Evolutionary conservation across 1,140 invertebrate species (phyloP).

Genomic region (Batillaria attramentaria): DNA sequence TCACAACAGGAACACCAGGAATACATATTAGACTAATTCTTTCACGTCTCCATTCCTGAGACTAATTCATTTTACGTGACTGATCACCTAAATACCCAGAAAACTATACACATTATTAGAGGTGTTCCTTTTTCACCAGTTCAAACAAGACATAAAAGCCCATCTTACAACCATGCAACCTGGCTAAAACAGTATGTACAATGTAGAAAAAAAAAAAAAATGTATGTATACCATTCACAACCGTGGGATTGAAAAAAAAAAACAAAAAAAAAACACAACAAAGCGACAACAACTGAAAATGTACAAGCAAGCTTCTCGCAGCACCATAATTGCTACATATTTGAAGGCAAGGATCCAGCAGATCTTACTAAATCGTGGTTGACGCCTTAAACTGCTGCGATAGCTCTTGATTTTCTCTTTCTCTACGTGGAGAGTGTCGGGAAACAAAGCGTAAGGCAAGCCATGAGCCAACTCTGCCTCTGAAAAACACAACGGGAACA

Average conservation of each 20-base stretch:
- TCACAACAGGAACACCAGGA: too few species aligned
- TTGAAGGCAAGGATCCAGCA: background rate
- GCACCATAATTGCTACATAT: background rate
- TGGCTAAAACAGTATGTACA: background rate
- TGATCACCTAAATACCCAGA: too few species aligned
- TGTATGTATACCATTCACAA: background rate
- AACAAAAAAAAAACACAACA: background rate
- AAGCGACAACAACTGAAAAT: background rate
- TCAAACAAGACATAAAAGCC: too few species aligned
- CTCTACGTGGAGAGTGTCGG: constrained; percentile 25
- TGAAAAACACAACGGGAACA: constrained; percentile 1
- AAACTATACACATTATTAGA: too few species aligned
- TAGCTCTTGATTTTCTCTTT: constrained; percentile 10
- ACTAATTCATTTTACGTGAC: too few species aligned
- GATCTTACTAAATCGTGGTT: constrained; percentile 23
- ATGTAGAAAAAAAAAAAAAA: background rate
- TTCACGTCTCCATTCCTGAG: too few species aligned
- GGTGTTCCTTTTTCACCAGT: too few species aligned
- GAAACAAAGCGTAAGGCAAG: constrained; percentile 28
- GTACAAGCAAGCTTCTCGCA: constrained; percentile 5
- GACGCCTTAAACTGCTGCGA: constrained; percentile 7
- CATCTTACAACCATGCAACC: too few species aligned
- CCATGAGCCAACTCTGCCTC: constrained; percentile 3
- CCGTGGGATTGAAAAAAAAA: background rate
- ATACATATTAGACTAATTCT: too few species aligned